A percentile compares a stretch with the other conserved stretches of the same genome.
These are phyloP conservation scores for Onychomys leucogaster DNA, from an alignment of 2,797 vertebrate species.

Conservation along the genomic window DNA sequence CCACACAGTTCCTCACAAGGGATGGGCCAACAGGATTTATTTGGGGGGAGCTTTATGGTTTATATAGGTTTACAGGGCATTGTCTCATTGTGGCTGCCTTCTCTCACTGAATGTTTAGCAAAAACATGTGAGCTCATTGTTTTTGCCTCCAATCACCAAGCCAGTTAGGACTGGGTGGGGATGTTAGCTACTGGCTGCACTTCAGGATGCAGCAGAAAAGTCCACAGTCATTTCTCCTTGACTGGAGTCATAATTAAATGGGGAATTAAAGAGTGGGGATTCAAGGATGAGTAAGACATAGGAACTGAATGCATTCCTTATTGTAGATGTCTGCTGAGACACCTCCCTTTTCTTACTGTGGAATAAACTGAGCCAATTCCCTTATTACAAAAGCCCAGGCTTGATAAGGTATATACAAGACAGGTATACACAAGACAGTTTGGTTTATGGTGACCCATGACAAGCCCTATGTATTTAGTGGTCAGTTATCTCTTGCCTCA, in stretches of 20 bases:
- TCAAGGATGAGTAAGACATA: neutral
- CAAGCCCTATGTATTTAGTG: neutral
- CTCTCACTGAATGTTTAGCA: slow-evolving; percentile 9
- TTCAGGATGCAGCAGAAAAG: slow-evolving; percentile 25
- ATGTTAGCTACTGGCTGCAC: neutral
- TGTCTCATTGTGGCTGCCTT: neutral
- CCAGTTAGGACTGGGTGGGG: neutral
- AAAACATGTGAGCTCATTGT: neutral
- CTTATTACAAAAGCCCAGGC: slow-evolving; percentile 4
- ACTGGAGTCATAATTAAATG: neutral
- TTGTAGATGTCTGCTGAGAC: neutral
- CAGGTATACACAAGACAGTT: neutral
- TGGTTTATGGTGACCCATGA: neutral
- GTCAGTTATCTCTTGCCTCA: neutral
- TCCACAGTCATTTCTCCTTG: neutral
- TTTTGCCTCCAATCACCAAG: neutral
- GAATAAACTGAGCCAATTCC: neutral
- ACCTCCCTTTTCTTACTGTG: neutral
- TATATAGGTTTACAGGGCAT: neutral
- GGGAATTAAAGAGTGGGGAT: neutral
- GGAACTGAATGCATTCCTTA: neutral
- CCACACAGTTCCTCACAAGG: neutral
- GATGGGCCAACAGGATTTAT: neutral
- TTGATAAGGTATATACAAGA: slow-evolving; percentile 27
- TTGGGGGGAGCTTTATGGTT: neutral